Evolutionary conservation across 2,113 vertebrate genomes (phyloP).

Genomic region (Thomomys bottae): DNA sequence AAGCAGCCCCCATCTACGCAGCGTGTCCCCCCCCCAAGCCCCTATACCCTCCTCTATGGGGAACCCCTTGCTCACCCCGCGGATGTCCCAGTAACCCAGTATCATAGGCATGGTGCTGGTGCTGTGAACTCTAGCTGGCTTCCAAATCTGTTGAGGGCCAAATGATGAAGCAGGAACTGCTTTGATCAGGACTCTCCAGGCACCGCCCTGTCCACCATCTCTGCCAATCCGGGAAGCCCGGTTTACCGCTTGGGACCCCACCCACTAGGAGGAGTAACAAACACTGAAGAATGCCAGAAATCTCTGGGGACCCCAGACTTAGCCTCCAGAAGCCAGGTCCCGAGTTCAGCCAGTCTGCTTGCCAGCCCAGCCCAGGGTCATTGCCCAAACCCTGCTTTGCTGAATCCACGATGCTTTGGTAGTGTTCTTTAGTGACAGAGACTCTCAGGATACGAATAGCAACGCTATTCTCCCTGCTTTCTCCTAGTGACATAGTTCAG

Average conservation of each 20-base stretch:
- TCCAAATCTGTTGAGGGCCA: too few relatives aligned
- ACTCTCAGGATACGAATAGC: neutral
- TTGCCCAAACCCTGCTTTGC: neutral
- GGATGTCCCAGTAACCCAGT: slow-evolving; percentile 88
- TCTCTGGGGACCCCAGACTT: too few relatives aligned
- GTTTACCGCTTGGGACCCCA: neutral
- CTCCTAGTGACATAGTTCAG: neutral
- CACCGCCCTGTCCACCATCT: too few relatives aligned
- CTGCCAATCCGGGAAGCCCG: neutral
- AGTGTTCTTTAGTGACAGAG: too few relatives aligned
- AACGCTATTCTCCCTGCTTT: neutral
- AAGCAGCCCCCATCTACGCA: neutral
- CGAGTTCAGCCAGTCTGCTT: neutral
- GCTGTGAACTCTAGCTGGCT: neutral
- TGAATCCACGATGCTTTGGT: too few relatives aligned
- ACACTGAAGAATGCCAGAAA: neutral
- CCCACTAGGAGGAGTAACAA: neutral
- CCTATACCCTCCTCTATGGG: rapidly evolving
- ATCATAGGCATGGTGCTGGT: slow-evolving; percentile 72
- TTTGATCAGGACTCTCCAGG: neutral
- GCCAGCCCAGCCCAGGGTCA: neutral
- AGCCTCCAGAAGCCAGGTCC: neutral
- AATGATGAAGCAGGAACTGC: too few relatives aligned
- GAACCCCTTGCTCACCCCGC: slow-evolving; percentile 84
- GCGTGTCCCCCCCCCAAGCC: neutral